Conservation (phyloP, 2,888 invertebrate genomes). For the Platynereis dumerilii region DNA sequence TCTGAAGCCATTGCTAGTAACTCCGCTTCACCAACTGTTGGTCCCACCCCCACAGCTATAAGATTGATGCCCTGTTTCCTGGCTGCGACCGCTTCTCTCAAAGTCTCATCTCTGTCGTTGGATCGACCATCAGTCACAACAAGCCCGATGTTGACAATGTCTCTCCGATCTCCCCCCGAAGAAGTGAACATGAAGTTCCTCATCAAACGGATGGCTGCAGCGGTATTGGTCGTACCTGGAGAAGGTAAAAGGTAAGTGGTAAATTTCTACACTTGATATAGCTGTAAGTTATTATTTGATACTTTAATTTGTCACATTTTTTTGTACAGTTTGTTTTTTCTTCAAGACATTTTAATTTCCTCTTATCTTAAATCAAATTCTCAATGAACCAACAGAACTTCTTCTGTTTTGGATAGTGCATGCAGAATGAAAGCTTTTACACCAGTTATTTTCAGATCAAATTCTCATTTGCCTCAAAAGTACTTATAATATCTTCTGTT, state of each 20-base stretch:
- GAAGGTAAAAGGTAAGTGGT: not conserved
- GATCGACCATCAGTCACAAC: conserved; percentile 48
- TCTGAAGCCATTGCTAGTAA: conserved; percentile 51
- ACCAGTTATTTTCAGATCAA: no score
- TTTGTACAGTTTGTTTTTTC: no score
- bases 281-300: no score
- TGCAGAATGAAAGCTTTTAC: no score
- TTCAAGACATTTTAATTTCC: no score
- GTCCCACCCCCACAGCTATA: conserved; percentile 27
- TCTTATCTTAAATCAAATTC: no score
- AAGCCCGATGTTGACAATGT: conserved; percentile 49
- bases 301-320: no score
- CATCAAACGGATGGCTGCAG: conserved; percentile 49
- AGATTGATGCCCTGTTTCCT: not conserved
- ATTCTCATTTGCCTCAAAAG: no score
- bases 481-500: no score
- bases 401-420: no score
- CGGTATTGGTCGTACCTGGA: conserved; percentile 51
- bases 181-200: conserved; percentile 35
- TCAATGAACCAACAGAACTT: no score
- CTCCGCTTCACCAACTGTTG: conserved; percentile 41
- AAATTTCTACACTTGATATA: no score
- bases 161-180: conserved; percentile 48
- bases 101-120: conserved; percentile 29
- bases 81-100: conserved; percentile 20